Percentiles rank a stretch among this genome's conserved stretches.
Evolutionary conservation across 2,888 invertebrate species (phyloP).

Genomic region (Nomada lathburiana): DNA sequence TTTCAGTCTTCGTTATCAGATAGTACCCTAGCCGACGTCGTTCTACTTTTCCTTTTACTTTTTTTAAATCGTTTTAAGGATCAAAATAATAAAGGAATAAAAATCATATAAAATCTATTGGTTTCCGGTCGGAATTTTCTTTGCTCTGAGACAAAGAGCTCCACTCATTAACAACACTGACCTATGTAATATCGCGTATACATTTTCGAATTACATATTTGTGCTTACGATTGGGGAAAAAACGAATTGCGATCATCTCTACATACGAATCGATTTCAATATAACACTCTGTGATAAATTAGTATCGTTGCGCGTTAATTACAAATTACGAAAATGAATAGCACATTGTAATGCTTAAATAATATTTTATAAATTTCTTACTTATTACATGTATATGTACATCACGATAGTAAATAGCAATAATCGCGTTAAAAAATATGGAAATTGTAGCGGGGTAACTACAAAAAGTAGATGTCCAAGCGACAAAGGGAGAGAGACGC

Average conservation of each 20-base stretch:
- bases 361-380: conserved; percentile 58
- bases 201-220: conserved; percentile 41
- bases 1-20: too few relatives aligned
- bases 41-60: too few relatives aligned
- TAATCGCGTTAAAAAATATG: conserved; percentile 71
- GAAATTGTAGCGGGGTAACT: conserved; percentile 58
- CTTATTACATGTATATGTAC: conserved; percentile 73
- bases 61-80: not conserved
- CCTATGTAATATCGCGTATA: conserved; percentile 52
- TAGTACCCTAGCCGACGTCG: not conserved
- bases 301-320: conserved; percentile 33
- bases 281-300: conserved; percentile 42
- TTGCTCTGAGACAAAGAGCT: not conserved
- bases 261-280: conserved; percentile 33
- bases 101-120: not conserved
- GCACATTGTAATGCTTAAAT: conserved; percentile 50
- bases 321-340: conserved; percentile 53
- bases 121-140: not conserved
- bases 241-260: conserved; percentile 17
- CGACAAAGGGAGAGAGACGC: conserved; percentile 68
- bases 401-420: conserved; percentile 70
- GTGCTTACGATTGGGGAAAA: conserved; percentile 55
- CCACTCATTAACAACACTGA: not conserved
- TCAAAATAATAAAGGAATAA: not conserved
- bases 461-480: conserved; percentile 62